Evolutionary conservation across 2,797 vertebrate genomes (phyloP), one percentile per base, ranked within the genome.

Genomic region (Leptoclinus maculatus): DNA sequence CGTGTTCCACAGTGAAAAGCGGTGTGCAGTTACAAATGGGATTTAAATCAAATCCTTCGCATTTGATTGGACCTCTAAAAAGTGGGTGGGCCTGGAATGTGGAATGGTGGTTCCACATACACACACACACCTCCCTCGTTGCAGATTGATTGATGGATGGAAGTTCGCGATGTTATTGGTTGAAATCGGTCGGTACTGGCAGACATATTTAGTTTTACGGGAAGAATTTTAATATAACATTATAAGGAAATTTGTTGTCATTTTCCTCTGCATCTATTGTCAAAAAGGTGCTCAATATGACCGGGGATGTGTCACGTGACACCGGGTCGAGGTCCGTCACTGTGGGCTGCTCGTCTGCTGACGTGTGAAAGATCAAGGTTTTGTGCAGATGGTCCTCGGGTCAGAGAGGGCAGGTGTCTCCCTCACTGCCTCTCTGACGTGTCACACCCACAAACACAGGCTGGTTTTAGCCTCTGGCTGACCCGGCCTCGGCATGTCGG

Each of bases 371-470:
- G 74, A 84, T 84, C 23, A 71, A 74, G 81, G 72, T 70, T 66
- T 7, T 23, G 71, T 75, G 58, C 84, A 87, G 84, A 86, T 89
- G 79, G 88, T 80, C 36, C 17, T 3, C 14, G 39, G 85, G 86
- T 91, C 83, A 76, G 0, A 72, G 71, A 67, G 87, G 80, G 78
- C 83, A 59, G 27, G 2, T 79, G 76, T 76, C 64, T 68, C 60
- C 53, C 53, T 54, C 53, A 1, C 76, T 94, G 84, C 89, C 94
- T 95, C 95, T 95, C 94, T 88, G 93, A 85, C 87, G 84, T 86
- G 92, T 93, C 92, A 95, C 95, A 94, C 94, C 93, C 95, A 92
- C 92, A 92, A 85, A 93, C 89, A 80, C 94, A 90, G 66, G 34
- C 56, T 75, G 64, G 21, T 59, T 70, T 16, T 88, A 85, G 87